Conservation (phyloP, 2,888 invertebrate genomes). For the Eupithecia abbreviata region DNA sequence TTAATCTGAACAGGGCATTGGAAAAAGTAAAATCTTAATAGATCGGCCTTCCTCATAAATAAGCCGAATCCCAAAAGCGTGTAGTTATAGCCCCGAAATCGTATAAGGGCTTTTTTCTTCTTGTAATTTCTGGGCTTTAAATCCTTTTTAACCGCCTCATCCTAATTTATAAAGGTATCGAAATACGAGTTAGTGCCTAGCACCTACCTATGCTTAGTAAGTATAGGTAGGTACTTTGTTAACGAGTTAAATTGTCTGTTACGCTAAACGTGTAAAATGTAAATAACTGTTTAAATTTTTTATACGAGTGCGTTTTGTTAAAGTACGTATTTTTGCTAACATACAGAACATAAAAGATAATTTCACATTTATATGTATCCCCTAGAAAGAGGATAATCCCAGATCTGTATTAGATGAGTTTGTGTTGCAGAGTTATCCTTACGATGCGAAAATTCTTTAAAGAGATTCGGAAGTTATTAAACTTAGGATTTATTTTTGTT, state of each 20-base stretch:
- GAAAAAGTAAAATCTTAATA: slow-evolving; percentile 19
- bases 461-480: slow-evolving; percentile 18
- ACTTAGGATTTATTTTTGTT: slow-evolving; percentile 15
- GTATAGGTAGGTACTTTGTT: background rate
- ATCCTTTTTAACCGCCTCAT: background rate
- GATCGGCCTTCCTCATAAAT: background rate
- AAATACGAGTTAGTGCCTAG: background rate
- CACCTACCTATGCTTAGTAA: background rate
- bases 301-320: background rate
- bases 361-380: background rate
- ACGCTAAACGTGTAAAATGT: background rate
- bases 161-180: background rate
- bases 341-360: background rate
- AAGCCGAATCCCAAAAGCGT: background rate
- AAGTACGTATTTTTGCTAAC: background rate
- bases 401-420: slow-evolving; percentile 4
- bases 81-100: background rate
- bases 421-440: slow-evolving; percentile 6
- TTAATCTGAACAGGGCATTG: slow-evolving; percentile 37
- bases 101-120: background rate
- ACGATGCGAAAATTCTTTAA: slow-evolving; percentile 13
- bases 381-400: slow-evolving; percentile 1
- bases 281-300: background rate
- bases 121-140: background rate
- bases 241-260: background rate